Percentiles rank a stretch among this genome's conserved stretches.
Evolutionary conservation across 2,797 vertebrate species (phyloP).

Genomic region (Scyliorhinus canicula): DNA sequence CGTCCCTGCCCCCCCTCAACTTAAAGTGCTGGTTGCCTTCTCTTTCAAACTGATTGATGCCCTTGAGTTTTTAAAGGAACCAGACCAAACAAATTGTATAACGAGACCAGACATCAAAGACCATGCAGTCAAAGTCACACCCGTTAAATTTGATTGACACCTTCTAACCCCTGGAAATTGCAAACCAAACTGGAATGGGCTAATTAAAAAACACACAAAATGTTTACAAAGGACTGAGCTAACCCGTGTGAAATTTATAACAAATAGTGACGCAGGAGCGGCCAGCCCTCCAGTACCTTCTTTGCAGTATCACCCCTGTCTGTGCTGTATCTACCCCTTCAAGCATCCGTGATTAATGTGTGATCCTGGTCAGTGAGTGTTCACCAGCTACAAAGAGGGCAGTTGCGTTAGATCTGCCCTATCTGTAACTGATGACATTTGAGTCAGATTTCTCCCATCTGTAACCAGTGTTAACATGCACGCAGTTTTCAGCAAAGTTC

Average conservation of each 20-base stretch:
- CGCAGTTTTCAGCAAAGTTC: not conserved
- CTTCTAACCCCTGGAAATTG: constrained; percentile 19
- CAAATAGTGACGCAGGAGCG: not conserved
- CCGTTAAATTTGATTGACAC: constrained; percentile 15
- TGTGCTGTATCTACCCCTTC: too few species aligned
- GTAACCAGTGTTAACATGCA: too few species aligned
- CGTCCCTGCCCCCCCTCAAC: not conserved
- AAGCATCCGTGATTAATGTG: not conserved
- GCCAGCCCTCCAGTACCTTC: not conserved
- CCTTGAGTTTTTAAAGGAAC: not conserved
- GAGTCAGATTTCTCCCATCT: too few species aligned
- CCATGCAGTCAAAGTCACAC: not conserved
- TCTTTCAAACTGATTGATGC: not conserved
- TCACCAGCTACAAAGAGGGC: not conserved
- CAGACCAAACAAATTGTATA: constrained; percentile 17
- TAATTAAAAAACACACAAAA: not conserved
- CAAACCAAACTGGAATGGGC: not conserved
- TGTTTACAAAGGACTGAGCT: not conserved
- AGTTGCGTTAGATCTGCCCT: not conserved
- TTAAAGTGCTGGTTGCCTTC: not conserved
- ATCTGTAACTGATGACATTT: not conserved
- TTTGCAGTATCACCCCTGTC: too few species aligned
- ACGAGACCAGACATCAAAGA: constrained; percentile 3
- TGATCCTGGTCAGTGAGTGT: not conserved
- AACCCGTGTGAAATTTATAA: not conserved